Evolutionary conservation across 2,888 invertebrate genomes (phyloP).

Genomic region (Adela reaumurella): DNA sequence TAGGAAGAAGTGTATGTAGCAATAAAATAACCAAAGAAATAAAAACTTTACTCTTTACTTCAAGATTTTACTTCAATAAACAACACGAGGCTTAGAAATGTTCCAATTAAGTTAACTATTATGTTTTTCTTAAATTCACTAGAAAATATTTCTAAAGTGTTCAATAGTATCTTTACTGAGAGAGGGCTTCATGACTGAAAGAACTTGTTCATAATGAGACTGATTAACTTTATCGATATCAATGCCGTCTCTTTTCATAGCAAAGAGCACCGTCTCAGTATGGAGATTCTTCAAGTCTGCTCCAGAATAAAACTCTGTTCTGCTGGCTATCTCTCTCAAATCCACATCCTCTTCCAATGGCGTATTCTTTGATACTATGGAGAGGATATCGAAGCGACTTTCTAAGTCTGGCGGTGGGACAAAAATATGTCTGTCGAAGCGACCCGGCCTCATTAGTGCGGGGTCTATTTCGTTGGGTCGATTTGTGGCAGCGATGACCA

Average conservation of each 20-base stretch:
- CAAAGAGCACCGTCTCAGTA: conserved; percentile 59
- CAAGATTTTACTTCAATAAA: conserved; percentile 29
- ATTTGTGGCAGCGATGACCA: conserved; percentile 65
- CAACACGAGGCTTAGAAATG: no score
- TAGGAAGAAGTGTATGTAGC: no score
- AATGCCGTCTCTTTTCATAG: conserved; percentile 48
- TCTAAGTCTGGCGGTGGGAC: conserved; percentile 55
- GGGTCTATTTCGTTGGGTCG: conserved; percentile 61
- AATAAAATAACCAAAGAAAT: no score
- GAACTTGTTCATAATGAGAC: conserved; percentile 30
- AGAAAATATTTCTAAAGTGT: background rate
- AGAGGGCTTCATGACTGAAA: conserved; percentile 32
- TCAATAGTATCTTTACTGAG: conserved; percentile 14
- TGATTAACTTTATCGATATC: conserved; percentile 21
- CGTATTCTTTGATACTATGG: conserved; percentile 34
- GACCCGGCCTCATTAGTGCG: conserved; percentile 60
- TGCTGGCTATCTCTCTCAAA: conserved; percentile 31
- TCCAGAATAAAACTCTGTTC: conserved; percentile 54
- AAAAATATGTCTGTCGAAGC: conserved; percentile 59
- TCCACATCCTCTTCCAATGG: conserved; percentile 34
- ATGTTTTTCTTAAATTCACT: no score
- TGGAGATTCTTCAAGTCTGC: conserved; percentile 61
- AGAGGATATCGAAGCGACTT: conserved; percentile 45
- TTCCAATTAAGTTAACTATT: conserved; percentile 9
- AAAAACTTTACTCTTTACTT: no score